Conservation (phyloP, 2,888 invertebrate genomes). For the Hesperia comma region DNA sequence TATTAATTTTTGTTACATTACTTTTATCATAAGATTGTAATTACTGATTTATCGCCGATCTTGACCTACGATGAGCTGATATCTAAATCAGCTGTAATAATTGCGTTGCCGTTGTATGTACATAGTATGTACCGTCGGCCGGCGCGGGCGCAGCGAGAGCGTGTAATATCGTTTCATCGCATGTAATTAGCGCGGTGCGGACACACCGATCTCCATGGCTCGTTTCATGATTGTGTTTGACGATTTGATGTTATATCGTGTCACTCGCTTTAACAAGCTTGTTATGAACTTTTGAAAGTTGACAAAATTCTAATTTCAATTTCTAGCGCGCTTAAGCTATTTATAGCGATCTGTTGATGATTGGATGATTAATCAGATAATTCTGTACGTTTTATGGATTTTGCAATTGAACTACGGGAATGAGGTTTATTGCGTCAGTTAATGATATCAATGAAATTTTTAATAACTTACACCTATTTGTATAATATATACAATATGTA, state of each 20-base stretch:
- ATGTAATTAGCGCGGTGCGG: neutral
- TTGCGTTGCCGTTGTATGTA: slow-evolving; percentile 56
- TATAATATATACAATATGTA: too few species aligned
- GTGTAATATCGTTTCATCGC: slow-evolving; percentile 3
- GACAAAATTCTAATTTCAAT: neutral
- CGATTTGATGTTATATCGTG: neutral
- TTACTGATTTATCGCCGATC: slow-evolving; percentile 45
- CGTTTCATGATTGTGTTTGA: neutral
- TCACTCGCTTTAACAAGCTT: neutral
- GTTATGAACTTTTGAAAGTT: neutral
- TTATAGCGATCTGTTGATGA: too few species aligned
- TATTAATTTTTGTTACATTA: too few species aligned
- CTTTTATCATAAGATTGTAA: neutral
- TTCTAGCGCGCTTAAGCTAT: too few species aligned
- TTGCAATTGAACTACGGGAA: too few species aligned
- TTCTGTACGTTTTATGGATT: too few species aligned
- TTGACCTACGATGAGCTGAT: slow-evolving; percentile 59
- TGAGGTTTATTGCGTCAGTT: too few species aligned
- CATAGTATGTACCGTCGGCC: slow-evolving; percentile 51
- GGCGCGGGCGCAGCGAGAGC: slow-evolving; percentile 46
- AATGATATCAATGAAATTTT: too few species aligned
- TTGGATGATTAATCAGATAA: too few species aligned
- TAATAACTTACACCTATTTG: too few species aligned
- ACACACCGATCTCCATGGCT: neutral
- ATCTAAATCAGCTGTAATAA: slow-evolving; percentile 49